A percentile compares a stretch with the other conserved stretches of the same genome.
These are phyloP conservation scores for Syritta pipiens DNA, from an alignment of 2,888 invertebrate species.

Conservation along the genomic window DNA sequence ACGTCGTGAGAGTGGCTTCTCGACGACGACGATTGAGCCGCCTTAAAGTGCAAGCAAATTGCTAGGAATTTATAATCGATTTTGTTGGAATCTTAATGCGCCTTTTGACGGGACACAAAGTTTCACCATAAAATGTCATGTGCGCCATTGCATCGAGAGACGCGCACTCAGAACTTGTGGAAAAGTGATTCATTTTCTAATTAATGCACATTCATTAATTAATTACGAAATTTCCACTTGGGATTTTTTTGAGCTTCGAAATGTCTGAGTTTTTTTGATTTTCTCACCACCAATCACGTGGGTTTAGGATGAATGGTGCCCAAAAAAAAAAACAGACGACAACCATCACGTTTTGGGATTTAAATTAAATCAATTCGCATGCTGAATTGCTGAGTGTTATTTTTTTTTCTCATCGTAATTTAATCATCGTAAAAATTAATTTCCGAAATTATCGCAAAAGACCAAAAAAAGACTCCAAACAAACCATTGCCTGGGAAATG, in stretches of 20 bases:
- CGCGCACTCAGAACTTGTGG: background rate
- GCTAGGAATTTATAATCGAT: slow-evolving; percentile 58
- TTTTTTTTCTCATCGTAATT: too few relatives aligned
- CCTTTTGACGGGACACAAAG: background rate
- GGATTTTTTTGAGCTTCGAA: too few relatives aligned
- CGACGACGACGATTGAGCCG: slow-evolving; percentile 20
- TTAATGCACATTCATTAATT: slow-evolving; percentile 41
- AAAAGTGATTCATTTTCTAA: slow-evolving; percentile 56
- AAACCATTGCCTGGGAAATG: too few relatives aligned
- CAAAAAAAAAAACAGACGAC: background rate
- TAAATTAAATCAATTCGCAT: slow-evolving; percentile 23
- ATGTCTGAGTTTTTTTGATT: too few relatives aligned
- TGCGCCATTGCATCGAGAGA: background rate
- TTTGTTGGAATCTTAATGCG: slow-evolving; percentile 47
- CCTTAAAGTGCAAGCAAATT: slow-evolving; percentile 56
- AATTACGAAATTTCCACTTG: too few relatives aligned
- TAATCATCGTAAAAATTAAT: slow-evolving; percentile 28
- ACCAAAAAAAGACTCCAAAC: too few relatives aligned
- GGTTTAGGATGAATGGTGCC: background rate
- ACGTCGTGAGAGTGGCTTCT: slow-evolving; percentile 2
- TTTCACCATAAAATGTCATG: slow-evolving; percentile 49
- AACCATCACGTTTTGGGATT: slow-evolving; percentile 8
- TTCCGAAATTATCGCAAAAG: background rate
- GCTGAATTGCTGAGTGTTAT: slow-evolving; percentile 25
- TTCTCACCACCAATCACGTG: slow-evolving; percentile 8